Conservation (phyloP, 2,797 vertebrate genomes). For the Sphenodon punctatus region DNA sequence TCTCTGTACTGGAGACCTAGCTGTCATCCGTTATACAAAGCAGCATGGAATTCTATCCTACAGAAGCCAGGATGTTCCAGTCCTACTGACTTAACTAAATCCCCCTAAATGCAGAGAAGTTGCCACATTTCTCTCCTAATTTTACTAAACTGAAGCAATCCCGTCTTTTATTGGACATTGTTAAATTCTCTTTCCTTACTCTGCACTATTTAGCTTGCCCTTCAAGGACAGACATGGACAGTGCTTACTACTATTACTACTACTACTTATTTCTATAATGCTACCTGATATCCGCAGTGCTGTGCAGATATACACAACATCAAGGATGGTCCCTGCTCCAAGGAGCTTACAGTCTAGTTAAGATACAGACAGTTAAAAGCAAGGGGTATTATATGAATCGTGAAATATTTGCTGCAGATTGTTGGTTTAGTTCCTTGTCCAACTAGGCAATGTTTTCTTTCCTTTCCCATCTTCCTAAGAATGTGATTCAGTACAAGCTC, state of each 20-base stretch:
- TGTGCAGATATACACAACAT: no score
- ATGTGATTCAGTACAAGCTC: not conserved
- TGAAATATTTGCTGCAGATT: no score
- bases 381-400: no score
- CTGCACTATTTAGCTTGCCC: not conserved
- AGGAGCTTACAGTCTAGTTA: no score
- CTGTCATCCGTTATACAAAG: not conserved
- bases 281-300: no score
- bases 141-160: not conserved
- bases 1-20: not conserved
- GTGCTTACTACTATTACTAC: no score
- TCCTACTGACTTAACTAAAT: not conserved
- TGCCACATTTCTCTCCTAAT: not conserved
- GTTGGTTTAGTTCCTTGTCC: conserved; percentile 9
- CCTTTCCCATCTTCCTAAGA: not conserved
- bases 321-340: no score
- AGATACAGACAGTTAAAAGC: no score
- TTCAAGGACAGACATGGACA: not conserved
- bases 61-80: not conserved
- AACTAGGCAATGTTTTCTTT: not conserved
- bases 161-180: not conserved
- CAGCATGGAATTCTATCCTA: not conserved
- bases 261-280: no score
- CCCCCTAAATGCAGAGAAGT: not conserved
- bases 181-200: not conserved